phyloP scores from a whole-genome alignment of 1,140 invertebrate species.

The Gonatopus flavifemur region DNA sequence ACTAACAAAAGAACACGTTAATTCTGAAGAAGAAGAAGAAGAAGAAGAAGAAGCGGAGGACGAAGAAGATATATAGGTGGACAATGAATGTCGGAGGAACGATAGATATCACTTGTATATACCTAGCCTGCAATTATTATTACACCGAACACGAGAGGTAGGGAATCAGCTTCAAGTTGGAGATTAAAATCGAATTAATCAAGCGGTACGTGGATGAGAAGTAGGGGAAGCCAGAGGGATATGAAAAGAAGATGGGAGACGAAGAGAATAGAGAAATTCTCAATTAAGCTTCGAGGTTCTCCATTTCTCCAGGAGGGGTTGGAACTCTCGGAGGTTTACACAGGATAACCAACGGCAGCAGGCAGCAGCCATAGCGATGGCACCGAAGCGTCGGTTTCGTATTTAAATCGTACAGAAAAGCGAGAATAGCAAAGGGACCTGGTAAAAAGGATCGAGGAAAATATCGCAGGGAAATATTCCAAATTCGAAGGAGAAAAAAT shows the following conservation, averaged over 20 bases:
- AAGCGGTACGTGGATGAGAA: constrained; percentile 5
- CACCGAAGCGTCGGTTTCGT: constrained; percentile 23
- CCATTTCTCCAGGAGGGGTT: constrained; percentile 25
- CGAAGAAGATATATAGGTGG: too few species aligned
- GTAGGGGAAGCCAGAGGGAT: too few species aligned
- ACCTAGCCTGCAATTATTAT: constrained; percentile 19
- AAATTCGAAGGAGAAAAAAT: too few species aligned
- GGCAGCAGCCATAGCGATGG: too few species aligned
- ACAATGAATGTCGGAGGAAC: too few species aligned
- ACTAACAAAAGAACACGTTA: too few species aligned
- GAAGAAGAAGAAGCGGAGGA: background rate
- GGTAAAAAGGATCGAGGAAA: too few species aligned
- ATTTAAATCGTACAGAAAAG: constrained; percentile 34
- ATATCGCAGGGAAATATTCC: too few species aligned
- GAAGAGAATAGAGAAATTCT: constrained; percentile 30
- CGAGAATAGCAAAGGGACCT: too few species aligned
- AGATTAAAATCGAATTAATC: constrained; percentile 35
- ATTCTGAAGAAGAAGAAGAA: too few species aligned
- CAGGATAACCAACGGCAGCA: constrained; percentile 22
- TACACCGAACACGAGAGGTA: constrained; percentile 7
- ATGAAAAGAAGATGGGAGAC: constrained; percentile 5
- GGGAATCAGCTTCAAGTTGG: constrained; percentile 23
- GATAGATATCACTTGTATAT: too few species aligned
- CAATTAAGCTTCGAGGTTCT: constrained; percentile 34
- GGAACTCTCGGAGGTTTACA: constrained; percentile 32